Percentiles rank a stretch among this genome's conserved stretches.
Evolutionary conservation across 2,888 invertebrate genomes (phyloP).

Genomic region (Poecilus cupreus): DNA sequence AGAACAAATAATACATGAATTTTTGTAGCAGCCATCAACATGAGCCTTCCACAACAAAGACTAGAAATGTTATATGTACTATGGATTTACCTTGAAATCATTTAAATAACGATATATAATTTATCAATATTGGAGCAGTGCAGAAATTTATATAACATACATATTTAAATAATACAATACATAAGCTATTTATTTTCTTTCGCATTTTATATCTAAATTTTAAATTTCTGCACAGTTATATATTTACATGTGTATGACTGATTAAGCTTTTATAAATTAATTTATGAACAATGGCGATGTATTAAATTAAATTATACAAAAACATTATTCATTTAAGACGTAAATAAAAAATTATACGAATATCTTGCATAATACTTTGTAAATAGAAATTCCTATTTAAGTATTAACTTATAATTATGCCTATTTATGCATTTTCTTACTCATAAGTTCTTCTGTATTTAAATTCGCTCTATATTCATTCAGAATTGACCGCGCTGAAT

Average conservation of each 20-base stretch:
- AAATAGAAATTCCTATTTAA: too few relatives aligned
- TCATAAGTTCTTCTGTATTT: too few relatives aligned
- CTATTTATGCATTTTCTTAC: too few relatives aligned
- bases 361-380: too few relatives aligned
- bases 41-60: constrained; percentile 14
- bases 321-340: too few relatives aligned
- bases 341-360: too few relatives aligned
- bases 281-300: constrained; percentile 19
- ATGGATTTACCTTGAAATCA: constrained; percentile 1
- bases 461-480: too few relatives aligned
- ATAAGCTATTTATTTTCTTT: neutral
- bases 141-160: neutral
- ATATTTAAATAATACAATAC: neutral
- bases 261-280: constrained; percentile 18
- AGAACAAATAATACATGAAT: neutral
- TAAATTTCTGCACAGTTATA: neutral
- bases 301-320: constrained; percentile 26
- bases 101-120: neutral
- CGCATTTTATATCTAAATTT: neutral
- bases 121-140: neutral
- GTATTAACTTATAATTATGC: too few relatives aligned
- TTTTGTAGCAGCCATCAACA: constrained; percentile 20
- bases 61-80: constrained; percentile 26
- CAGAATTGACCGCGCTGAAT: too few relatives aligned
- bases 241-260: neutral